A percentile compares a stretch with the other conserved stretches of the same genome.
Conservation (phyloP, 2,888 invertebrate species). For the Rhagium mordax region DNA sequence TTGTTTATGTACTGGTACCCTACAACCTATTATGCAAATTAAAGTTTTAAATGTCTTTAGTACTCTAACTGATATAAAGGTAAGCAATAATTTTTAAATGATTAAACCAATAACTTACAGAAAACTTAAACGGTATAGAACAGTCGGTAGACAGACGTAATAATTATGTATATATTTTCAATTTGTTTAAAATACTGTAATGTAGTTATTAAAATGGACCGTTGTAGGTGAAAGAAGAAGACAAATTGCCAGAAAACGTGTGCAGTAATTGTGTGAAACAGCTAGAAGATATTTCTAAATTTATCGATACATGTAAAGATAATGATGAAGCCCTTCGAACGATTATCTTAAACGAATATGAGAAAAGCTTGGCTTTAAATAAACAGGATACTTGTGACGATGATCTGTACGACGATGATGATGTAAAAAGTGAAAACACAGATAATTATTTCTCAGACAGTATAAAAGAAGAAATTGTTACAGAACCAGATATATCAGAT, state of each 20-base stretch:
- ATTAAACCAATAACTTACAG: neutral
- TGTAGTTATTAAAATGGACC: too few relatives aligned
- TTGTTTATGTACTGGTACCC: conserved; percentile 39
- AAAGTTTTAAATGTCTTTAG: conserved; percentile 33
- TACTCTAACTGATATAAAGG: conserved; percentile 42
- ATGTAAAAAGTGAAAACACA: conserved; percentile 41
- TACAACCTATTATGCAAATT: conserved; percentile 38
- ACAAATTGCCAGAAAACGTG: conserved; percentile 47
- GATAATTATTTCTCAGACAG: conserved; percentile 36
- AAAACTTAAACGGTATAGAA: too few relatives aligned
- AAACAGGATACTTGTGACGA: conserved; percentile 14
- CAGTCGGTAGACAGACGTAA: too few relatives aligned
- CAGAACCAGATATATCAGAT: conserved; percentile 39
- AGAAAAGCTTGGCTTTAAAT: conserved; percentile 11
- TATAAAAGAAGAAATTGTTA: conserved; percentile 43
- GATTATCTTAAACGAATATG: conserved; percentile 36
- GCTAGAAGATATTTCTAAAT: conserved; percentile 38
- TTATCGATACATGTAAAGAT: conserved; percentile 43
- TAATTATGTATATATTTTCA: too few relatives aligned
- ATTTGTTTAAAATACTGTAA: too few relatives aligned
- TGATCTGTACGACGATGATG: conserved; percentile 27
- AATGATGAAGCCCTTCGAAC: conserved; percentile 39
- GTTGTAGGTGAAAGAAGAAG: conserved; percentile 45
- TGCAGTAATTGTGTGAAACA: conserved; percentile 44
- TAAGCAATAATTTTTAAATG: conserved; percentile 26